Conservation (phyloP, 53 echinoderm and acorn worm genomes). For the Stichopus horrens region DNA sequence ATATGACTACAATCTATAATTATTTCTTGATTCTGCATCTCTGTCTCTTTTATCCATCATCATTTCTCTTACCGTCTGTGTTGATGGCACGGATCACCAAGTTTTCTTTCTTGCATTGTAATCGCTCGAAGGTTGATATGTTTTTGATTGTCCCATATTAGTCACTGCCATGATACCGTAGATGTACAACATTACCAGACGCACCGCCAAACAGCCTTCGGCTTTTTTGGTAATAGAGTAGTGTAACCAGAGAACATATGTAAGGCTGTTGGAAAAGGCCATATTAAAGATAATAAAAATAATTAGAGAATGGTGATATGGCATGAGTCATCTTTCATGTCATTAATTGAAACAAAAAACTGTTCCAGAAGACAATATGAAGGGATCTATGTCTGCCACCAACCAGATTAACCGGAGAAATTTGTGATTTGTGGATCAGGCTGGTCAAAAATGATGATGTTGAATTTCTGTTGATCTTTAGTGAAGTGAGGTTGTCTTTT, state of each 20-base stretch:
- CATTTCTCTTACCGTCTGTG: neutral
- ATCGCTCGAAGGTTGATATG: neutral
- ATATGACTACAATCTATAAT: too few relatives aligned
- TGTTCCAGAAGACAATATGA: neutral
- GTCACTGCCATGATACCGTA: neutral
- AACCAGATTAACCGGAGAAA: neutral
- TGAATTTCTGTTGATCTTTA: neutral
- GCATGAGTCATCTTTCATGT: neutral
- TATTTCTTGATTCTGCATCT: too few relatives aligned
- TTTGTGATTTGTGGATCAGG: neutral
- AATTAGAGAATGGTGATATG: neutral
- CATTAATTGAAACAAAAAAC: neutral
- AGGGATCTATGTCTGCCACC: neutral
- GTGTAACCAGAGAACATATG: neutral
- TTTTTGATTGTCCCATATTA: neutral
- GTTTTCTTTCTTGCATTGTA: neutral
- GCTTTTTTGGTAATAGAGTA: neutral
- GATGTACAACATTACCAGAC: neutral
- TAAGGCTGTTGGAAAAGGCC: neutral
- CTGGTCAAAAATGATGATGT: neutral
- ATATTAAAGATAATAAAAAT: neutral
- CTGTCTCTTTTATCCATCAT: too few relatives aligned
- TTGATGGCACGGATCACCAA: neutral
- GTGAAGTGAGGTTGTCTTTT: too few relatives aligned
- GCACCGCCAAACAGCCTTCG: neutral